Evolutionary conservation across 2,113 vertebrate species (phyloP), one percentile per base, ranked within the genome.

Genomic region (Brachyhypopomus gauderio): DNA sequence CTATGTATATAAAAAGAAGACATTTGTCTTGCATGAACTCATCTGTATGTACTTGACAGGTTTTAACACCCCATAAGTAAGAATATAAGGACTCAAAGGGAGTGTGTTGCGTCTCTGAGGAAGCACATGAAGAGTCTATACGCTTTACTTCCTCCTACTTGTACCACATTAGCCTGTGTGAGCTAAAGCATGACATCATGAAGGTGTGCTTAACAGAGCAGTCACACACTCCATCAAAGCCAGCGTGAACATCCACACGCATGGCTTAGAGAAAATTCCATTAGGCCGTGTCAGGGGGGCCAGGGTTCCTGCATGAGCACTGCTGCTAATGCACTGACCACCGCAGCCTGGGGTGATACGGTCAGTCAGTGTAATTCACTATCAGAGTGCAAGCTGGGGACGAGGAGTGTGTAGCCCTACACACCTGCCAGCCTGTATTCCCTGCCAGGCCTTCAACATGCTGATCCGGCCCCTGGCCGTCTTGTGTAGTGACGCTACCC

Each of bases 271-370:
- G 73, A 77, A 83, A 66, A 76, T 79, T 81, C 72, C 72, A 85
- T 85, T 83, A 78, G 45, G 58, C 34, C 66, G 72, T 70, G 71
- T 76, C 52, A 22, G 70, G 41, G 81, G 79, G 74, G 69, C n/a
- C 81, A 80, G 73, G 62, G 41, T 11, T 81, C 30, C 56, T 75
- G 58, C 66, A 30, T 27, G n/a, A 72, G 70, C 67, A n/a, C 62
- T 80, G 55, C 77, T 63, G 66, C 81, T 83, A 85, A 83, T 76
- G 75, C 58, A 72, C 59, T 78, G 81, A 72, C 56, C 70, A 58
- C 30, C 60, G n/a, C 41, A 60, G 84, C 84, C 82, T 52, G 7
- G 77, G 75, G 82, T 72, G 71, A 76, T 84, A 52, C 41, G 71
- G 76, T 52, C 20, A 81, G 63, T 59, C 81, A 75, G 74, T 75